phyloP scores from a whole-genome alignment of 2,888 invertebrate genomes.

The Cheilosia vernalis region DNA sequence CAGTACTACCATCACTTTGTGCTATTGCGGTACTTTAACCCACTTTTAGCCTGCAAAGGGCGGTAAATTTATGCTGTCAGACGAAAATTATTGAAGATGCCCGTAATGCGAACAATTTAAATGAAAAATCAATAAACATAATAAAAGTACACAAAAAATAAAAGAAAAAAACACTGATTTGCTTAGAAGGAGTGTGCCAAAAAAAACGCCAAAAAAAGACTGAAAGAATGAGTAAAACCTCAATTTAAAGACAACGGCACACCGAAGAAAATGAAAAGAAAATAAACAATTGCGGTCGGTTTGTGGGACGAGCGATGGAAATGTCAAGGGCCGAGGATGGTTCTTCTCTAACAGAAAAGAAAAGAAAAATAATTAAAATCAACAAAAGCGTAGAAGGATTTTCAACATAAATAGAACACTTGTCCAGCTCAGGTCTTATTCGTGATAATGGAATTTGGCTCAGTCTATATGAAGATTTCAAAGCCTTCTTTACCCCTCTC shows the following conservation, averaged over 20 bases:
- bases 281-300: conserved; percentile 8
- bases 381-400: conserved; percentile 36
- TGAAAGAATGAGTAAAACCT: conserved; percentile 19
- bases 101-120: conserved; percentile 46
- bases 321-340: conserved; percentile 5
- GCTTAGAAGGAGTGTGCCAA: conserved; percentile 22
- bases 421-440: conserved; percentile 25
- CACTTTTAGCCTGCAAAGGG: conserved; percentile 47
- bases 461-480: not conserved
- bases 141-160: conserved; percentile 18
- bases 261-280: conserved; percentile 34
- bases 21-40: conserved; percentile 69
- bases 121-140: conserved; percentile 67
- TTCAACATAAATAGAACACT: conserved; percentile 12
- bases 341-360: not conserved
- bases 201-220: not conserved
- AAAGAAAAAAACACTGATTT: conserved; percentile 20
- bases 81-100: conserved; percentile 63
- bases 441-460: not conserved
- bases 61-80: conserved; percentile 52
- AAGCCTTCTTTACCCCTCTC: too few relatives aligned
- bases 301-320: not conserved
- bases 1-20: conserved; percentile 34
- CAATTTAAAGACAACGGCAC: conserved; percentile 33
- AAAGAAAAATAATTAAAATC: conserved; percentile 37